phyloP scores from a whole-genome alignment of 2,888 invertebrate species.

The Hybos culiciformis region DNA sequence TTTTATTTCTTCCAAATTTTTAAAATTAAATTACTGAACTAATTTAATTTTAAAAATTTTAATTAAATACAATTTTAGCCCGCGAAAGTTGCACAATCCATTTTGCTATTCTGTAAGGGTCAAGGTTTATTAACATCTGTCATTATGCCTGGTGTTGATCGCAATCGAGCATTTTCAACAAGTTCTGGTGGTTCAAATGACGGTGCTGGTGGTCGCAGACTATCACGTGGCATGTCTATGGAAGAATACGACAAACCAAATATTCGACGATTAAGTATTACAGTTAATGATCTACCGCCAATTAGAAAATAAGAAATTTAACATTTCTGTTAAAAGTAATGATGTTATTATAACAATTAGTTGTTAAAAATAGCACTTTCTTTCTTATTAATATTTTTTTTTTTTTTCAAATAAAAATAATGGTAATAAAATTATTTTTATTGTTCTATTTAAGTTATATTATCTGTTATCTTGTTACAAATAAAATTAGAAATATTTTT shows the following conservation, averaged over 20 bases:
- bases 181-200: conserved; percentile 42
- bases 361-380: too few species aligned
- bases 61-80: conserved; percentile 44
- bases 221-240: conserved; percentile 58
- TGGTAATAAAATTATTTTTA: too few species aligned
- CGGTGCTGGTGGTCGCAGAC: conserved; percentile 33
- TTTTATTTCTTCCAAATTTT: background rate
- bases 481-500: too few species aligned
- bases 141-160: conserved; percentile 66
- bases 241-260: conserved; percentile 73
- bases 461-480: too few species aligned
- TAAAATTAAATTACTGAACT: background rate
- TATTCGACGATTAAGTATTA: conserved; percentile 57
- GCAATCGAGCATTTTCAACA: conserved; percentile 44
- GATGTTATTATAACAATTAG: too few species aligned
- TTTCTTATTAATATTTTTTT: too few species aligned
- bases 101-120: conserved; percentile 79
- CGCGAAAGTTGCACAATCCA: conserved; percentile 71
- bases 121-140: conserved; percentile 70
- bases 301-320: conserved; percentile 40
- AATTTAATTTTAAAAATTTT: background rate
- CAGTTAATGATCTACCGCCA: conserved; percentile 41
- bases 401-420: too few species aligned
- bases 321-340: too few species aligned
- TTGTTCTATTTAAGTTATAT: too few species aligned